These are phyloP conservation scores for Harpagoxenus sublaevis DNA, from an alignment of 2,888 invertebrate species.

Conservation along the genomic window DNA sequence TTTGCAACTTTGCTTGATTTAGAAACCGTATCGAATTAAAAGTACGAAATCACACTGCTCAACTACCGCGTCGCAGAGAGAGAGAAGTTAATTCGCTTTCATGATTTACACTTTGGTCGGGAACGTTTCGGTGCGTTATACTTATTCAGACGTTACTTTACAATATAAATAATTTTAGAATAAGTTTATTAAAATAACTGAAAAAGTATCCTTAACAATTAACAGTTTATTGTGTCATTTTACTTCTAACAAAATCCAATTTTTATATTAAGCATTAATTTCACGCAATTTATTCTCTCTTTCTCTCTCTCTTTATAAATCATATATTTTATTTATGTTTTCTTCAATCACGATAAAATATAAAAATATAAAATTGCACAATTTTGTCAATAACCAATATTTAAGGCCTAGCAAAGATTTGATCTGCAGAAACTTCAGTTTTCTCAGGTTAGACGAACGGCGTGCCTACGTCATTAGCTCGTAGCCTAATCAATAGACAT, in stretches of 20 bases:
- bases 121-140: conserved; percentile 67
- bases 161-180: conserved; percentile 4
- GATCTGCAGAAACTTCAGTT: too few relatives aligned
- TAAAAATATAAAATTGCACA: too few relatives aligned
- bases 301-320: too few relatives aligned
- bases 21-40: conserved; percentile 42
- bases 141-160: conserved; percentile 61
- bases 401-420: too few relatives aligned
- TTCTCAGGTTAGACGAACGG: too few relatives aligned
- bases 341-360: too few relatives aligned
- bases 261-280: too few relatives aligned
- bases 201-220: background rate
- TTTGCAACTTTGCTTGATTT: conserved; percentile 19
- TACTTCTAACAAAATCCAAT: background rate
- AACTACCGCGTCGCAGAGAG: conserved; percentile 13
- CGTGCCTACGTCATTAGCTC: conserved; percentile 73
- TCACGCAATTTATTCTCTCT: too few relatives aligned
- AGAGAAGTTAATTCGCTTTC: conserved; percentile 59
- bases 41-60: conserved; percentile 38
- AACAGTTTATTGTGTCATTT: background rate
- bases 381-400: too few relatives aligned
- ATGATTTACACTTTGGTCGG: conserved; percentile 71
- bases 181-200: background rate
- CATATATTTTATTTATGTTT: too few relatives aligned
- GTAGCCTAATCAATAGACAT: conserved; percentile 74